phyloP scores from a whole-genome alignment of 2,888 invertebrate species.

The Cephus nigrinus region DNA sequence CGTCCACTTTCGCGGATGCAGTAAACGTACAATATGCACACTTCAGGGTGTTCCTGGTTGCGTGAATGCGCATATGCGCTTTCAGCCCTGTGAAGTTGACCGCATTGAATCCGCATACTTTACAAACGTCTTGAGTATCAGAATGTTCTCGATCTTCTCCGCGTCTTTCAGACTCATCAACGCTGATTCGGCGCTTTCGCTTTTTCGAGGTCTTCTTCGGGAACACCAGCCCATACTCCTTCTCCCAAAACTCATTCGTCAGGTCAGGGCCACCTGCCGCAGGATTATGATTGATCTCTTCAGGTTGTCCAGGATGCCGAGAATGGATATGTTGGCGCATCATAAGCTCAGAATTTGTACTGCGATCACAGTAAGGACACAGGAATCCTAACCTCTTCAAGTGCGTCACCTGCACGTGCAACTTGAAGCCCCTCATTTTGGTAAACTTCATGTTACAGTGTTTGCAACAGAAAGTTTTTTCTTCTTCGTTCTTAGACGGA shows the following conservation, averaged over 20 bases:
- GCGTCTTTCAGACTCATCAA: conserved; percentile 15
- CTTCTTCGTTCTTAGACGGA: conserved; percentile 13
- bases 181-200: conserved; percentile 15
- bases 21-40: conserved; percentile 58
- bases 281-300: conserved; percentile 48
- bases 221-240: conserved; percentile 53
- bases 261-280: conserved; percentile 40
- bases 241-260: conserved; percentile 56
- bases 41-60: conserved; percentile 39
- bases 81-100: conserved; percentile 46
- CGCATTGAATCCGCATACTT: conserved; percentile 51
- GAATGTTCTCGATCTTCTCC: conserved; percentile 3
- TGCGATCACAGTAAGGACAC: conserved; percentile 59
- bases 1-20: conserved; percentile 43
- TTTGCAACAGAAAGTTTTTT: conserved; percentile 47
- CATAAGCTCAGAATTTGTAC: conserved; percentile 47
- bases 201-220: conserved; percentile 26
- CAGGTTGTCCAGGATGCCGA: conserved; percentile 44
- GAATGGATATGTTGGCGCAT: conserved; percentile 54
- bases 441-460: conserved; percentile 52
- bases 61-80: conserved; percentile 53
- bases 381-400: conserved; percentile 50
- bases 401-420: conserved; percentile 57
- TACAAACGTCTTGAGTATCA: conserved; percentile 35
- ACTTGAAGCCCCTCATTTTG: conserved; percentile 55